Evolutionary conservation across 2,888 invertebrate genomes (phyloP).

Genomic region (Halocaridina rubra): DNA sequence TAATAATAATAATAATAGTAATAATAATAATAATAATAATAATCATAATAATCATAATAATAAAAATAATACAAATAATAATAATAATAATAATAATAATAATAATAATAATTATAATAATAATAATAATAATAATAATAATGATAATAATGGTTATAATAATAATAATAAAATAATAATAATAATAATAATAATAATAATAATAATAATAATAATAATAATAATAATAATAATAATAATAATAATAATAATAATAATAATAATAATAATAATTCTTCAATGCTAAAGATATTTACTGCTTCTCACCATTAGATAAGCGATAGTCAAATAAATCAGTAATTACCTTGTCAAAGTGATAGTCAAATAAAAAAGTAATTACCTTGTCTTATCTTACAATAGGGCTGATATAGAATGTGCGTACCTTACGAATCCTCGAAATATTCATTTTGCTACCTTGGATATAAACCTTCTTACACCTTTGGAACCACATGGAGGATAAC

Average conservation of each 20-base stretch:
- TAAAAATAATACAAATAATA: background rate
- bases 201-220: background rate
- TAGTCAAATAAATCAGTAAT: too few relatives aligned
- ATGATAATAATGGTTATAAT: background rate
- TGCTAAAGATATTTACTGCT: too few relatives aligned
- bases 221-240: background rate
- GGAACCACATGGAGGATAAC: too few relatives aligned
- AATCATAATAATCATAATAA: background rate
- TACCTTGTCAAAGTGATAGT: too few relatives aligned
- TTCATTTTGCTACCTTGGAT: too few relatives aligned
- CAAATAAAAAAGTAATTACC: too few relatives aligned
- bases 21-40: background rate
- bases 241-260: background rate
- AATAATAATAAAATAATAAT: background rate
- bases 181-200: background rate
- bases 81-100: background rate
- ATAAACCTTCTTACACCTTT: too few relatives aligned
- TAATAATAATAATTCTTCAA: background rate
- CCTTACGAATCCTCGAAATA: too few relatives aligned
- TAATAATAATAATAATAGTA: background rate
- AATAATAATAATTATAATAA: background rate
- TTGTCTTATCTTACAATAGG: too few relatives aligned
- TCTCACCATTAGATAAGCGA: too few relatives aligned
- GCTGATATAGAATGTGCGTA: too few relatives aligned
- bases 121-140: background rate